Conservation (phyloP, 2,888 invertebrate genomes). For the Lumbricus terrestris region DNA sequence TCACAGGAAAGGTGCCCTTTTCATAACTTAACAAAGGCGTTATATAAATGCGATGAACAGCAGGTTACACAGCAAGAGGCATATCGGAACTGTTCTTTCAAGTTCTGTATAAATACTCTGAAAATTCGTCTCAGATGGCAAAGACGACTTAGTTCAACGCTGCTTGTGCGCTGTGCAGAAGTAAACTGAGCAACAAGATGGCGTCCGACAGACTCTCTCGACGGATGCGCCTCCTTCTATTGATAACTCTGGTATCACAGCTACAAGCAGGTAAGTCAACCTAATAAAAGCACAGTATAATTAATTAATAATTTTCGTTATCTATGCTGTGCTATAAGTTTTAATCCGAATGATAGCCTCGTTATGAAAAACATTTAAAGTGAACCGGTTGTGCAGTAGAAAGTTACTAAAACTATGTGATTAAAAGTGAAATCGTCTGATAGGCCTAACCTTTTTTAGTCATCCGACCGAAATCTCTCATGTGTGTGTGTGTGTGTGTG, state of each 20-base stretch:
- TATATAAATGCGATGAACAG: not conserved
- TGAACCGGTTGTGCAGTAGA: not conserved
- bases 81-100: not conserved
- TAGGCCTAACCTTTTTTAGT: too few relatives aligned
- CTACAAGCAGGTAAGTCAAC: not conserved
- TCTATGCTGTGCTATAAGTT: too few relatives aligned
- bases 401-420: too few relatives aligned
- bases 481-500: too few relatives aligned
- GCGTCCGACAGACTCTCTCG: not conserved
- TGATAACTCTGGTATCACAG: slow-evolving; percentile 3
- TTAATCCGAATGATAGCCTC: not conserved
- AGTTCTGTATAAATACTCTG: not conserved
- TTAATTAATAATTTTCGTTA: too few relatives aligned
- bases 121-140: not conserved
- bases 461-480: too few relatives aligned
- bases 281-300: too few relatives aligned
- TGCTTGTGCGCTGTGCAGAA: too few relatives aligned
- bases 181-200: too few relatives aligned
- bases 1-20: not conserved
- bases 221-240: not conserved
- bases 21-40: not conserved
- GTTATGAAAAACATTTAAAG: too few relatives aligned
- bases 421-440: too few relatives aligned
- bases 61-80: not conserved
- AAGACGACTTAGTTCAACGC: not conserved